Evolutionary conservation across 2,888 invertebrate genomes (phyloP), one percentile per base, ranked within the genome.

Genomic region (Thymelicus lineola): DNA sequence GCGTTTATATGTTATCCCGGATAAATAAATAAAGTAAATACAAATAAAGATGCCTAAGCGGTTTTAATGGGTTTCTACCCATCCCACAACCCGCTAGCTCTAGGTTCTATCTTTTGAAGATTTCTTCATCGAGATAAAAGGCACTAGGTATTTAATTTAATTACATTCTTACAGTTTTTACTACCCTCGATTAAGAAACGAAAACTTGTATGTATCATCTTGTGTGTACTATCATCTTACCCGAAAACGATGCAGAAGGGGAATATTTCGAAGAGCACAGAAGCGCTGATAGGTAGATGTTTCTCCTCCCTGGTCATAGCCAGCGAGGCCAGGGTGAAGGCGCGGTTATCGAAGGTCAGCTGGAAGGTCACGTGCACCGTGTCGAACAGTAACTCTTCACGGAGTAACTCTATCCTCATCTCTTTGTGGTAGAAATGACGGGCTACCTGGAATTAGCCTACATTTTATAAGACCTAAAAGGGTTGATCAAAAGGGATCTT

Each of bases 231-330:
- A 38, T 14, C 36, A 6, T 15, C 95, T 94, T 90, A 97, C 97
- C 98, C 97, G 88, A 99, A 99, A 55, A 99, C 98, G 76, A 99
- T 97, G 90, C 98, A 98, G 94, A 99, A 99, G 1, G 99, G 99
- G 87, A 99, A 99, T 82, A 99, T 98, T 87, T 99, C 98, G 81
- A 99, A 98, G 59, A 99, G 94, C 36, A 98, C 97, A 10, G 97
- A 96, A 0, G 98, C 97, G 82, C 97, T 97, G 76, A 98, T 97
- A 7, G 98, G 98, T 77, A 98, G 90, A 87, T 97, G 97, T 86
- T 97, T 97, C 84, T 98, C 98, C 81, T 98, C 97, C 45, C 97
- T 94, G 1, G 97, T 97, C 96, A 98, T 97, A 36, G 97, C 96
- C 77, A 97, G 89, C 0, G 97, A 97, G 4, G 97, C 97, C 64